Conservation (phyloP, 1,140 invertebrate genomes). For the Polypedilum vanderplanki region DNA sequence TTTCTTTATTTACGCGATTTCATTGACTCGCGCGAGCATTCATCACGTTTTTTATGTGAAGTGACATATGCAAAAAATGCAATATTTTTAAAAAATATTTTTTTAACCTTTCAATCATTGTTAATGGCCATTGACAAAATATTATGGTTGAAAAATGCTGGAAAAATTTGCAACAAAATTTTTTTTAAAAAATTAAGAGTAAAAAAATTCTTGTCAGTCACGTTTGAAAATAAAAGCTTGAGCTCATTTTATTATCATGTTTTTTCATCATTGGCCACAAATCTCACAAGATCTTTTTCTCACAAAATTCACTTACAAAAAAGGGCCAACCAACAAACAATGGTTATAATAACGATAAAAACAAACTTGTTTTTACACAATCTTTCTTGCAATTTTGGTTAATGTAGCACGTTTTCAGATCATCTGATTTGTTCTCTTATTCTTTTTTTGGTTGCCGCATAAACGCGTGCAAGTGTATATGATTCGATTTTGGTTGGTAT, state of each 20-base stretch:
- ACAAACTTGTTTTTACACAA: no score
- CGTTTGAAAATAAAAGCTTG: background rate
- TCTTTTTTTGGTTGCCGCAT: no score
- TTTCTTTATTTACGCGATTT: background rate
- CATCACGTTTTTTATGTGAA: background rate
- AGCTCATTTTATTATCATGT: conserved; percentile 6
- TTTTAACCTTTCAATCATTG: background rate
- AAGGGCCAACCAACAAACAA: no score
- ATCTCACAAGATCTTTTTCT: background rate
- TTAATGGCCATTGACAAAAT: background rate
- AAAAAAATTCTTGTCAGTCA: background rate
- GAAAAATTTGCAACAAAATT: no score
- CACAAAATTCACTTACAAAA: no score
- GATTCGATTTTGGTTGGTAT: no score
- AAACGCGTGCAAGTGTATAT: no score
- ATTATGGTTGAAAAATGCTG: no score
- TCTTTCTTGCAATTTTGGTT: background rate
- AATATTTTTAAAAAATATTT: background rate
- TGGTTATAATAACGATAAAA: no score
- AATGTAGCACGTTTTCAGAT: conserved; percentile 11
- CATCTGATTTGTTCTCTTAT: background rate
- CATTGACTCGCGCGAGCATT: background rate
- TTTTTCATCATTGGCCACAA: background rate
- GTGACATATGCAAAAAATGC: background rate
- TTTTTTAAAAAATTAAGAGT: no score